Conservation (phyloP, 2,113 vertebrate species). For the Nothoprocta perdicaria region DNA sequence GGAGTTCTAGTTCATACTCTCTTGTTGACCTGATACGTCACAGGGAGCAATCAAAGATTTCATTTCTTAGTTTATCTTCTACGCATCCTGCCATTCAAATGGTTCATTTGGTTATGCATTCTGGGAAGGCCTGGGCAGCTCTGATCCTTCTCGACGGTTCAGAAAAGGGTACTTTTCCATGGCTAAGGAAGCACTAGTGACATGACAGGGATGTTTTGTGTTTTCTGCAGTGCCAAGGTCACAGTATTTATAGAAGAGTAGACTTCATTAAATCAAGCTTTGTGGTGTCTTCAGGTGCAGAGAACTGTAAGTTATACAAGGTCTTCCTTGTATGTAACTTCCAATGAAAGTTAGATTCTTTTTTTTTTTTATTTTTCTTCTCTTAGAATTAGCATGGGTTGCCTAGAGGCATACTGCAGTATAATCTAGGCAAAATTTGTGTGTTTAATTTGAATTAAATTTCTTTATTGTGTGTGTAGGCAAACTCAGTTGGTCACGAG, state of each 20-base stretch:
- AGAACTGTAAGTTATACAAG: neutral
- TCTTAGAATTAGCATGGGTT: neutral
- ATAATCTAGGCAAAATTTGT: neutral
- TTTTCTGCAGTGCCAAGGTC: neutral
- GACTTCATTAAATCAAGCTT: neutral
- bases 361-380: neutral
- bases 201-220: rapidly evolving
- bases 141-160: neutral
- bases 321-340: neutral
- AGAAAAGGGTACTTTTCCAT: neutral
- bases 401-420: neutral
- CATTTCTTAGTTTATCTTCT: rapidly evolving
- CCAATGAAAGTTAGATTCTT: neutral
- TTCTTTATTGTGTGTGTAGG: neutral
- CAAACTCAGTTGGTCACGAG: neutral
- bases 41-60: neutral
- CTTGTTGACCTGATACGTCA: neutral
- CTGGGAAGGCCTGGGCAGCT: neutral
- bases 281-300: neutral
- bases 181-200: neutral
- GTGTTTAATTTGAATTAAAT: slow-evolving; percentile 28
- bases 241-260: neutral
- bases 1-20: neutral
- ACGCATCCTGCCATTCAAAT: neutral
- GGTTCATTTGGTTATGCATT: rapidly evolving